Evolutionary conservation across 2,888 invertebrate species (phyloP), one percentile per base, ranked within the genome.

Genomic region (Poecilus cupreus): DNA sequence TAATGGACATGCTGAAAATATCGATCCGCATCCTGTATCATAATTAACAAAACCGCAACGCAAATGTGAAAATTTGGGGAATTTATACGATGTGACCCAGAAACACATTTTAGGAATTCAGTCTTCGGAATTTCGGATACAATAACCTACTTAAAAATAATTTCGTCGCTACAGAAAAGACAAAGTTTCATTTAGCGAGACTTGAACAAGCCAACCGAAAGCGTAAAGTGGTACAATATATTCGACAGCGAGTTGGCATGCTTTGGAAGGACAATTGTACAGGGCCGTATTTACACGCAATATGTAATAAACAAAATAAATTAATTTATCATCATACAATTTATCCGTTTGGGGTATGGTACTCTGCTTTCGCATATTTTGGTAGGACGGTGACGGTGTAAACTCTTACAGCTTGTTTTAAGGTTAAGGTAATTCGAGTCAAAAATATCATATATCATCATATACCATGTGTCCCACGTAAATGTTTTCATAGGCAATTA

Each of bases 91-190:
- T 68, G 46, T 24, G 72, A 72, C 72, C 72, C 20, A 46, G 43
- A 43, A 72, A 72, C 72, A 46, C 72, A 72, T 22, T 43, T 72
- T 39, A 43, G 46, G 22, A 43, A 24, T 46, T 18, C 10, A 13
- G 11, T 46, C 46, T 11, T 8, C 3, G 70, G 39, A 39, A 37
- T 37, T 70, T 43, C 72, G 4, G 43, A 13, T 60, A 72, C 46
- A 72, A 72, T 72, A 72, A 72, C 72, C 72, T 72, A 72, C 72
- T 72, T 72, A 46, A 13, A 72, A 72, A 72, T 72, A 22, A 43
- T 39, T 72, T 43, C 3, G 11, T 20, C 24, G 60, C 60, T 22
- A n/a, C 8, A 18, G 60, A 18, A 60, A 18, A 39, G 70, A 18
- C 46, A 43, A 72, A 72, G 72, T 60, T 60, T 60, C 24, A 60